Evolutionary conservation across 2,888 invertebrate species (phyloP), one percentile per base, ranked within the genome.

Genomic region (Melanophora roralis): DNA sequence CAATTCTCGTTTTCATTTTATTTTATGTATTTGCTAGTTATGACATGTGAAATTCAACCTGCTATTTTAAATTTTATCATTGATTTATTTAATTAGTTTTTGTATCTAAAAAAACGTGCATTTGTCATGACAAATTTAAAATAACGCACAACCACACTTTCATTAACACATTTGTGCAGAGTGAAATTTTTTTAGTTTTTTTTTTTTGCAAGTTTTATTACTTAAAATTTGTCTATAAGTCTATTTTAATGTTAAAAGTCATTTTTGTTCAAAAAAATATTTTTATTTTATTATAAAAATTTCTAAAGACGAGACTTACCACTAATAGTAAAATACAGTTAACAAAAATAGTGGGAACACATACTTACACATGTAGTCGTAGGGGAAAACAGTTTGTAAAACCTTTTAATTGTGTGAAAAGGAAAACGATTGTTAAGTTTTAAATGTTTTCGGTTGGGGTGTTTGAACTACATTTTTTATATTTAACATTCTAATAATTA

Each of bases 21-120:
- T 19, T 68, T 6, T n/a, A n/a, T 47, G n/a, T 32, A n/a, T 40
- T 8, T 19, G 1, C 1, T 47, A 40, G n/a, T n/a, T 51, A 53
- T 76, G 76, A 69, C 76, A 76, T 69, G 69, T 76, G 76, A 57
- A 40, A 57, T 14, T 65, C 27, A 45, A 21, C 14, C 14, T 73
- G 47, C 4, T 55, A 21, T 57, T 38, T 34, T 38, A 11, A 19
- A 34, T 60, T 59, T 67, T 45, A 74, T 12, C 51, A 68, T 34
- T 69, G 60, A 69, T 64, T 76, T 53, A 43, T 9, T 60, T 67
- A 62, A 68, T 68, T 55, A 47, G 51, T 60, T 62, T 68, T 69
- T 32, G 38, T 68, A 60, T 23, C 57, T 21, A 47, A 40, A 69
- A 51, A 47, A 62, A 57, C 57, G 57, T 69, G 62, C 47, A 69